Evolutionary conservation across 2,888 invertebrate genomes (phyloP), one percentile per base, ranked within the genome.

Genomic region (Protophormia terraenovae): DNA sequence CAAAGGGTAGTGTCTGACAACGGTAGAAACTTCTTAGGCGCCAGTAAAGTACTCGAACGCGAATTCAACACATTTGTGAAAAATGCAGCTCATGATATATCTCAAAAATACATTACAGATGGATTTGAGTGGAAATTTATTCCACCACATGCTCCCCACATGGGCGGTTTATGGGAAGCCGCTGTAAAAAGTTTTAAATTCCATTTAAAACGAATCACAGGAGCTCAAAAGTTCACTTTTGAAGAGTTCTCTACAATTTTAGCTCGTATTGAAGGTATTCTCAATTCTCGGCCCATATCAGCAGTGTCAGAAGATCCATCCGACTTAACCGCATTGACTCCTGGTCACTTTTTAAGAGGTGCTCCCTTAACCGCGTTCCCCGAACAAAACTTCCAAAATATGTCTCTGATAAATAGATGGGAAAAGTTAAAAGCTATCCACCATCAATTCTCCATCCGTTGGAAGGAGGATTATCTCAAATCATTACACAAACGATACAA

Each of bases 21-120:
- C 38, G 83, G 83, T 1, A 85, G 73, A 32, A 83, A 82, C 10
- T 85, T 86, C 45, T 47, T 84, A 1, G 83, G 80, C 10, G 78
- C 83, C 8, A 81, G 76, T 3, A 64, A 66, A 27, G 62, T n/a
- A 60, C 35, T 78, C 47, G 8, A 55, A 24, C 16, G 47, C 47
- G 35, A 84, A 45, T 80, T 77, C 69, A 22, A 60, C 8, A 2
- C n/a, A 73, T 22, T 66, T 38, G 29, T 86, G 10, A 75, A 76
- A 60, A 47, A 1, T 69, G 64, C 55, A n/a, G 27, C 75, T 2
- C 29, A 35, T 1, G 12, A 6, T 1, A 67, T 75, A 16, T 8
- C 47, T 4, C 47, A 67, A 32, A 67, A 50, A 67, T 67, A 67
- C 10, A 4, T 50, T 27, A 12, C 32, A 8, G 41, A 22, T 22